Percentiles rank a stretch among this genome's conserved stretches.
Evolutionary conservation across 2,113 vertebrate genomes (phyloP).

Genomic region (Trematocara macrostoma): DNA sequence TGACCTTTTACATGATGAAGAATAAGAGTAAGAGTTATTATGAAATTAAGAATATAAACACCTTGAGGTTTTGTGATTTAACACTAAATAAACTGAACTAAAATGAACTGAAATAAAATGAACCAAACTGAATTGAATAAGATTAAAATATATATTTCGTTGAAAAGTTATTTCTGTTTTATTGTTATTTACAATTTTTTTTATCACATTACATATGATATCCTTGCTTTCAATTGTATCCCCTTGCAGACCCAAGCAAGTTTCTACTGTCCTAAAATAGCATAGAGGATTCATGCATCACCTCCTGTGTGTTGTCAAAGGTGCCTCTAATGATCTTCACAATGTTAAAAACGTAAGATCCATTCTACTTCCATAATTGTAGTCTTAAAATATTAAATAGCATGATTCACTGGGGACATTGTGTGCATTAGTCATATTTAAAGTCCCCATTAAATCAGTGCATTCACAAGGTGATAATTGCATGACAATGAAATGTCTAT

Average conservation of each 20-base stretch:
- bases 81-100: background rate
- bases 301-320: background rate
- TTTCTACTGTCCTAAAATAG: constrained; percentile 9
- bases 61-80: background rate
- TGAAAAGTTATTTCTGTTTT: background rate
- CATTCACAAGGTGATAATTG: background rate
- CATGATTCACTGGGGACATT: background rate
- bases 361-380: background rate
- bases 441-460: background rate
- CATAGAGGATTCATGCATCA: background rate
- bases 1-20: background rate
- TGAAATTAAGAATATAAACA: background rate
- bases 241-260: background rate
- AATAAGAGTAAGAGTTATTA: background rate
- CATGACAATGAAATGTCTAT: background rate
- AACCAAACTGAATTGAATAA: background rate
- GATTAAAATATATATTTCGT: rapidly evolving
- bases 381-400: background rate
- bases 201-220: background rate
- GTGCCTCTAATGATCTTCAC: background rate
- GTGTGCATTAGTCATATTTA: background rate
- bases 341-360: background rate
- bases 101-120: background rate
- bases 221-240: background rate
- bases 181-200: background rate